Base-by-base conservation (phyloP, 2,797 vertebrate species). In the Periophthalmus magnuspinnatus region DNA sequence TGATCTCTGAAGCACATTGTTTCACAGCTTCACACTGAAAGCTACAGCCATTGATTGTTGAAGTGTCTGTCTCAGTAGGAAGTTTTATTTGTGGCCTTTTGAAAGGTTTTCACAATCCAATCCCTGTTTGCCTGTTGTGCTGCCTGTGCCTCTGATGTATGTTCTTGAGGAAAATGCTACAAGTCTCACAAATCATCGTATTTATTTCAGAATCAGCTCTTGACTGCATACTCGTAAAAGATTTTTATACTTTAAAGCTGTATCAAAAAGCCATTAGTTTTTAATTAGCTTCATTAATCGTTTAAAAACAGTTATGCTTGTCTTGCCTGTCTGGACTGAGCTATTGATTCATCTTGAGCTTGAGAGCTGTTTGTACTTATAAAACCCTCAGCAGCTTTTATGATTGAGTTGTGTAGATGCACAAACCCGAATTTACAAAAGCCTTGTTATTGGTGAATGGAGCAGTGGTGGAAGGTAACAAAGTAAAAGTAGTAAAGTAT, bases 1-100 rank as follows among this genome's bases (percentile, higher is more conserved):
- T 59, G 74, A 59, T 75, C 65, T 65, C 56, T 7, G 55, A 67
- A 71, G 68, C 71, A 1, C 68, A 54, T 69, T 69, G 68, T 69
- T 14, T 61, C 60, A 67, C 58, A 17, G 32, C 54, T 32, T 13
- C 52, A 16, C 22, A 32, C 32, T 72, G 36, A 79, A 65, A 59
- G 34, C 59, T 61, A 36, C 56, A 57, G 19, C 68, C 66, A 55
- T 65, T 45, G 34, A 1, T 65, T 71, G 22, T 69, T 9, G 52
- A 72, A 70, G 41, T 62, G 17, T 62, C 0, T 4, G 57, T 55
- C 33, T 34, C 50, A 52, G 58, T 54, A 22, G 28, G 22, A 21
- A 41, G 22, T 54, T 55, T 55, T 65, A 56, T 74, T 68, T 70
- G 0, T 36, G 62, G 8, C 6, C 28, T 70, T 61, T 67, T 67